Evolutionary conservation across 2,113 vertebrate genomes (phyloP).

Genomic region (Solea senegalensis): DNA sequence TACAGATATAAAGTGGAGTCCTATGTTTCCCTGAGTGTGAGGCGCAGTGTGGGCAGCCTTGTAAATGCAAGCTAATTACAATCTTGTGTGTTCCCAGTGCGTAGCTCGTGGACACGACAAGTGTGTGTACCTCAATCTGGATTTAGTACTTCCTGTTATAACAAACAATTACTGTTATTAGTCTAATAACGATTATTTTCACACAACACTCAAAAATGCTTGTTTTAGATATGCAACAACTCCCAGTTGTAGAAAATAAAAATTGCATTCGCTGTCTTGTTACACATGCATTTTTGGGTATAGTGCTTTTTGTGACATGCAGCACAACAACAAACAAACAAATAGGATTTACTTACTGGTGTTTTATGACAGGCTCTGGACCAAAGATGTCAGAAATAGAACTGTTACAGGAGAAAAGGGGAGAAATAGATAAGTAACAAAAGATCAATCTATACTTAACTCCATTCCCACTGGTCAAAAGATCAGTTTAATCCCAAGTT

Average conservation of each 20-base stretch:
- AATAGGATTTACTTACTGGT: conserved; percentile 57
- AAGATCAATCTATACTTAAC: conserved; percentile 1
- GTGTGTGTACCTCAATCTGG: no score
- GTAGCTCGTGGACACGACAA: no score
- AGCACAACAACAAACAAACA: no score
- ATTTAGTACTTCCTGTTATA: no score
- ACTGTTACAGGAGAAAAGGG: conserved; percentile 41
- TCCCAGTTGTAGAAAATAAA: not conserved
- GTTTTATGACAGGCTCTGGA: conserved; percentile 46
- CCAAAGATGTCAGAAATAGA: conserved; percentile 75
- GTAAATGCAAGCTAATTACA: no score
- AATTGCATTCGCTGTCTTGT: no score
- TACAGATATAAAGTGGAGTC: not conserved
- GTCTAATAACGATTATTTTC: not conserved
- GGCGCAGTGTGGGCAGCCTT: no score
- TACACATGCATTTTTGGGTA: no score
- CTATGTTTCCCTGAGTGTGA: not conserved
- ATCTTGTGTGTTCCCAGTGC: no score
- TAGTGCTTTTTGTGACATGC: no score
- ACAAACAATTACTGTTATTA: not conserved
- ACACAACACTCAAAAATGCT: not conserved
- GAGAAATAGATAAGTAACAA: conserved; percentile 4
- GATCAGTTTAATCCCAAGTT: no score
- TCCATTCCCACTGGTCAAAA: no score
- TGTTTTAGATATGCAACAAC: not conserved